Base-by-base conservation (phyloP, 2,888 invertebrate genomes). In the Drosophila lutescens region DNA sequence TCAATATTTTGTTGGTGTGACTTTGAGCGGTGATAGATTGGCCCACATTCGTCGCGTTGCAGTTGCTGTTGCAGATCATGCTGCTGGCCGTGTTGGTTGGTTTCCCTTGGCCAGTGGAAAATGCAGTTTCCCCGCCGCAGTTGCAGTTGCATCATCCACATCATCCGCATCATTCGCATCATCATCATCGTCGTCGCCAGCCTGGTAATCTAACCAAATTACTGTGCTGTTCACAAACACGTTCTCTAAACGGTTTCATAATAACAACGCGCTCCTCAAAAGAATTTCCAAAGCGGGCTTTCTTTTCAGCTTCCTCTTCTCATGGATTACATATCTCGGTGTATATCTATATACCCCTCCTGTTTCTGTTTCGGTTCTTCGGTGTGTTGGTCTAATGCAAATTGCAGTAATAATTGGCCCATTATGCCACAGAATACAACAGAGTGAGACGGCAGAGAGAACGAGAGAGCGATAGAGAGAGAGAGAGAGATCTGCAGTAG, bases 231-330 rank as follows among this genome's bases (percentile, higher is more conserved):
- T 88, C 85, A 88, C 85, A 85, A 88, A 85, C 85, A 88, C 85
- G 85, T 85, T 85, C 89, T 85, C 85, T 85, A 85, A 85, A 85
- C 83, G 89, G 89, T 88, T 89, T 90, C 89, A 89, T 90, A 89
- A 89, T 89, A 89, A 90, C 89, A 86, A 81, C 80, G 78, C 78
- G 74, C 74, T 65, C 44, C 70, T 65, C 74, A 53, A 73, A 70
- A 73, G 71, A 71, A 71, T 73, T 73, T 57, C 43, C 72, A 32
- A 57, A 50, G 65, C 61, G 61, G 50, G 41, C 30, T 49, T 34
- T 20, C 32, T 49, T 34, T 8, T 34, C 53, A 56, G 74, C 85
- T 85, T 79, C 82, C 87, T 56, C 55, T 46, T 32, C 73, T 15
- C 46, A 23, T 55, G 68, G 68, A 69, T 70, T 69, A 71, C 67